These are phyloP conservation scores for Mastigias papua DNA, from an alignment of 30 jellyfish, hydroid and myxozoan species.

Conservation along the genomic window DNA sequence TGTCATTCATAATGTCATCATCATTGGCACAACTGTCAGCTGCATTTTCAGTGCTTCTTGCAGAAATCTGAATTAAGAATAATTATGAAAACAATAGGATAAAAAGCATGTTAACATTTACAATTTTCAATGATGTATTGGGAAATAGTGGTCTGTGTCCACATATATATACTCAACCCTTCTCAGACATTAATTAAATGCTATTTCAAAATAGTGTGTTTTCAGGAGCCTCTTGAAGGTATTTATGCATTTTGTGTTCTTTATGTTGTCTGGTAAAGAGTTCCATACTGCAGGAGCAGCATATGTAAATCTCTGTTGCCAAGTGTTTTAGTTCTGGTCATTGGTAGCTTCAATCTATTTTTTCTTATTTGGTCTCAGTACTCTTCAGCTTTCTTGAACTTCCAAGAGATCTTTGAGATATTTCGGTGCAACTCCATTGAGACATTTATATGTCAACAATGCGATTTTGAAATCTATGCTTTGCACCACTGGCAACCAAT, in stretches of 20 bases:
- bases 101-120: slow-evolving; percentile 6
- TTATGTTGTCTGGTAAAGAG: slow-evolving; percentile 12
- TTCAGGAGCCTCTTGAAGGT: slow-evolving; percentile 32
- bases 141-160: background rate
- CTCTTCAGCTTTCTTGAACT: background rate
- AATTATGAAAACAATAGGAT: background rate
- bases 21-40: no score
- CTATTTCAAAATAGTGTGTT: slow-evolving; percentile 16
- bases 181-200: slow-evolving; percentile 5
- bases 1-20: no score
- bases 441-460: no score
- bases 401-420: no score
- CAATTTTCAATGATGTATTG: background rate
- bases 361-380: slow-evolving; percentile 16
- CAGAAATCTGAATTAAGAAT: no score
- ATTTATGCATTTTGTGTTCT: background rate
- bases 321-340: slow-evolving; percentile 18
- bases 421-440: no score
- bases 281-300: slow-evolving; percentile 42
- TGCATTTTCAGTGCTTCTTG: no score
- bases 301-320: slow-evolving; percentile 23
- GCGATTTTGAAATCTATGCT: no score
- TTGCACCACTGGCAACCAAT: no score
- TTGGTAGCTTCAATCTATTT: slow-evolving; percentile 1
- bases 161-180: background rate